A percentile compares a stretch with the other conserved stretches of the same genome.
Conservation (phyloP, 2,888 invertebrate genomes). For the Zhuqinia jingwanae region DNA sequence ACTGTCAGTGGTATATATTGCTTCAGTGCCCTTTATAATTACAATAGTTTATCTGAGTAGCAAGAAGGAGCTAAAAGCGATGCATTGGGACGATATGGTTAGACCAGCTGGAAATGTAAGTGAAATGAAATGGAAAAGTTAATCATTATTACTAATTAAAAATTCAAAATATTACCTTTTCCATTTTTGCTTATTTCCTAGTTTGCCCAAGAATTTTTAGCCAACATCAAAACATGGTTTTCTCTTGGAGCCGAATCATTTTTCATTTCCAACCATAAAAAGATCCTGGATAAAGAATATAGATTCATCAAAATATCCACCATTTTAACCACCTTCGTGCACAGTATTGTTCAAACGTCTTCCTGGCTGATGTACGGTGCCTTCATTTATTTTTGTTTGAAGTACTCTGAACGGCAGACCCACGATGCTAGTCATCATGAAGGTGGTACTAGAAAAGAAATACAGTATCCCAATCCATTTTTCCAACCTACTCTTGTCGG, state of each 20-base stretch:
- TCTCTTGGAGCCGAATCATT: slow-evolving; percentile 51
- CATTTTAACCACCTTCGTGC: not conserved
- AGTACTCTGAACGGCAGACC: not conserved
- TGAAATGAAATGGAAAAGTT: too few species aligned
- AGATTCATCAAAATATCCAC: not conserved
- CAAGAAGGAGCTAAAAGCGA: slow-evolving; percentile 21
- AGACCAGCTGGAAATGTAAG: slow-evolving; percentile 20
- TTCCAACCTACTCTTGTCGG: not conserved
- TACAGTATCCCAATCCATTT: not conserved
- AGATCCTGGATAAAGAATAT: slow-evolving; percentile 29
- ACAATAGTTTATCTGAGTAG: slow-evolving; percentile 18
- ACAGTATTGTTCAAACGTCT: slow-evolving; percentile 19
- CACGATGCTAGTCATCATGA: not conserved
- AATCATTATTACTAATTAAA: too few species aligned
- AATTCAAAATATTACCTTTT: too few species aligned
- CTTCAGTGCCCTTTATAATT: not conserved
- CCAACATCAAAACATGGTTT: slow-evolving; percentile 29
- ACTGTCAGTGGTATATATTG: not conserved
- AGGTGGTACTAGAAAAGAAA: not conserved
- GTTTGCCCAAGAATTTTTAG: slow-evolving; percentile 45
- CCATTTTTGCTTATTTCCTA: not conserved
- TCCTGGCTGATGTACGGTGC: slow-evolving; percentile 37
- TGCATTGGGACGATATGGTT: slow-evolving; percentile 31
- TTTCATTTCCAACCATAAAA: slow-evolving; percentile 45
- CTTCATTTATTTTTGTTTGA: not conserved